phyloP scores from a whole-genome alignment of 2,888 invertebrate genomes.

The Mellilla xanthometata region DNA sequence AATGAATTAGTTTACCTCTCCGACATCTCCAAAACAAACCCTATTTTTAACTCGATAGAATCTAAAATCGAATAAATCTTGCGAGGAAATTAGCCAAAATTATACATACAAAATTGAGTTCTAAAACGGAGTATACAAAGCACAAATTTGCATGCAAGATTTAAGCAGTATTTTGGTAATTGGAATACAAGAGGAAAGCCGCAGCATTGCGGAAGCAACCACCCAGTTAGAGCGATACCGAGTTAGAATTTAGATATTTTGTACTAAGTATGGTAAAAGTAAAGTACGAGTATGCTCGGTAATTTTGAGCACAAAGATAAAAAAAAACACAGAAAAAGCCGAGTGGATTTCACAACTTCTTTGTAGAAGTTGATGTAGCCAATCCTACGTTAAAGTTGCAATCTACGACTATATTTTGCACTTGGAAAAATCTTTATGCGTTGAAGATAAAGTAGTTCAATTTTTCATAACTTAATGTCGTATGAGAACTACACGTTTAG shows the following conservation, averaged over 20 bases:
- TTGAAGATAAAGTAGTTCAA: no score
- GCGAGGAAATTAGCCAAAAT: background rate
- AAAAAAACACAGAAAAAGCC: background rate
- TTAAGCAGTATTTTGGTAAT: constrained; percentile 34
- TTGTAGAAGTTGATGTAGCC: no score
- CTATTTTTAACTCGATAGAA: background rate
- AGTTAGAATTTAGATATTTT: constrained; percentile 40
- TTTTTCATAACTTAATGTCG: no score
- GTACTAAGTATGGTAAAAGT: constrained; percentile 31
- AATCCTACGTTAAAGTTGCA: no score
- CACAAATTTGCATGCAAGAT: background rate
- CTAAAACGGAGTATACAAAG: background rate
- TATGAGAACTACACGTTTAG: no score
- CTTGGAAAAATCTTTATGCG: no score
- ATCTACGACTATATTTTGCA: no score
- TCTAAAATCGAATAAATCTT: background rate
- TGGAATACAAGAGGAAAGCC: constrained; percentile 39
- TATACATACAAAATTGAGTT: background rate
- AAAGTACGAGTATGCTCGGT: no score
- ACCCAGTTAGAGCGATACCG: constrained; percentile 38
- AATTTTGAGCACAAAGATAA: constrained; percentile 4
- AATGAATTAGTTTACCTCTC: constrained; percentile 27
- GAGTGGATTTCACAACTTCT: no score
- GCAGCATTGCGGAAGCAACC: constrained; percentile 38
- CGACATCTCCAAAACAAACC: constrained; percentile 4